Evolutionary conservation across 2,888 invertebrate genomes (phyloP), one percentile per base, ranked within the genome.

Genomic region (Harpalus rubripes): DNA sequence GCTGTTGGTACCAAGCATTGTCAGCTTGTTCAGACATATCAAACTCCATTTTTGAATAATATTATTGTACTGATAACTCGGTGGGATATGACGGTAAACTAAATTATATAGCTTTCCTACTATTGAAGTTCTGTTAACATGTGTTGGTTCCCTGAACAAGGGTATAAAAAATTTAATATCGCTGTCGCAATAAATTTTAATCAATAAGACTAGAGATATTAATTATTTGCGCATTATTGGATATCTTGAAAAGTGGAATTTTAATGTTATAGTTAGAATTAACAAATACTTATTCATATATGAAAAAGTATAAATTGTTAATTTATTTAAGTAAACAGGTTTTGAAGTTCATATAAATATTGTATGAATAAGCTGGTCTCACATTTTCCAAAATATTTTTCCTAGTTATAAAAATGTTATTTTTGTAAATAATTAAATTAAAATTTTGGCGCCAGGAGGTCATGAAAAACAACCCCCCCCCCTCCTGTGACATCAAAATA

Each of bases 141-240:
- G 56, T 81, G 81, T 7, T 52, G 16, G 16, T 52, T 81, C 65
- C 56, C 65, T 18, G 39, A n/a, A 79, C 41, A 39, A 22, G 4
- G 15, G 12, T 4, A 81, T 81, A 65, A 81, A 81, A 81, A 63
- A 81, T 81, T 81, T 68, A 68, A 61, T 59, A 32, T 4, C 16
- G 7, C 52, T 26, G 56, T 18, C 12, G n/a, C 22, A 26, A 32
- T 12, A 58, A 81, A 10, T 56, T 81, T 81, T 63, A 81, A 81
- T 81, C 81, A 81, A 81, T 81, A 81, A 7, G 22, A 32, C n/a
- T n/a, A 52, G 5, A n/a, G 26, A n/a, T 12, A 68, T 39, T n/a
- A n/a, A 32, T 12, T 63, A 10, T 26, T 63, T 26, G 22, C 63
- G 22, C 63, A 12, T 52, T 52, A 12, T 32, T 32, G 22, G 22